Evolutionary conservation across 2,113 vertebrate species (phyloP).

Genomic region (Ranitomeya imitator): DNA sequence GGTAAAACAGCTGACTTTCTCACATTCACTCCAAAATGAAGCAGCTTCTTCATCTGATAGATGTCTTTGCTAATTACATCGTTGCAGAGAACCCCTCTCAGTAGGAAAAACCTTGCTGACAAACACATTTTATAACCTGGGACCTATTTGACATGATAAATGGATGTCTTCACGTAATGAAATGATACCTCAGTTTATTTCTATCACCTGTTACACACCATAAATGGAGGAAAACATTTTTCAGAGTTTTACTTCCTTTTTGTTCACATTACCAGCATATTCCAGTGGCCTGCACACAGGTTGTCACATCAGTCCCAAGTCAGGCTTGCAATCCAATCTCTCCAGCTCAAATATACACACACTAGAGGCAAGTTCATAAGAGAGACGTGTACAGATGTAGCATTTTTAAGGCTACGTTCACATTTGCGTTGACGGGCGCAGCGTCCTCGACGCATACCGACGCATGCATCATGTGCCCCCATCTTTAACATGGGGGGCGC

Average conservation of each 20-base stretch:
- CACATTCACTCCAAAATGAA: neutral
- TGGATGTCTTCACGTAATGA: neutral
- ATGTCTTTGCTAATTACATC: conserved; percentile 12
- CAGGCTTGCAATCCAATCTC: no score
- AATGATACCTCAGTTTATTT: neutral
- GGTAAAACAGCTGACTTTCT: neutral
- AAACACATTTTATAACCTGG: neutral
- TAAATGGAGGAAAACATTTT: neutral
- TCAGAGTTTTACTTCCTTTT: neutral
- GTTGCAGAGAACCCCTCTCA: neutral
- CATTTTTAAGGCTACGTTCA: no score
- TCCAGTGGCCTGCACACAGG: no score
- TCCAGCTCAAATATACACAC: no score
- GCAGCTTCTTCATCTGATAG: neutral
- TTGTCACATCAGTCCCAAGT: no score
- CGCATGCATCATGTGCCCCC: no score
- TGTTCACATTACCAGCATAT: neutral
- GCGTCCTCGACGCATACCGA: no score
- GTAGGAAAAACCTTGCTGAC: neutral
- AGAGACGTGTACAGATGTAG: no score
- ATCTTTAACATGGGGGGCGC: no score
- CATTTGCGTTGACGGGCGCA: no score
- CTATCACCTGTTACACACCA: neutral
- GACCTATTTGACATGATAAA: neutral
- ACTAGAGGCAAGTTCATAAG: no score